Evolutionary conservation across 1,140 invertebrate species (phyloP).

Genomic region (Orchestia grillus): DNA sequence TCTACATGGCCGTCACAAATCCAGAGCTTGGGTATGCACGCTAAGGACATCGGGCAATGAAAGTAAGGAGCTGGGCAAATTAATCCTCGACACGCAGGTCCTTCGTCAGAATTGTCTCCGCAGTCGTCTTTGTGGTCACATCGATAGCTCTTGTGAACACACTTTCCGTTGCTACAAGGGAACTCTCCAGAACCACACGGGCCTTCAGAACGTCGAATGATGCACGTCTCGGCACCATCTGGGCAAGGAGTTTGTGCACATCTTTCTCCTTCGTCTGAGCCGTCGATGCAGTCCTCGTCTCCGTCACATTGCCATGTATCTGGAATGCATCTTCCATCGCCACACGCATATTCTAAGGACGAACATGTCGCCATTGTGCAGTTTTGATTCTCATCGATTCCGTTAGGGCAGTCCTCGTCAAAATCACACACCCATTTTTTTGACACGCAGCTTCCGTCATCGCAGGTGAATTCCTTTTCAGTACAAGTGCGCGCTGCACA

Average conservation of each 20-base stretch:
- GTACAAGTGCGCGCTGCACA: background rate
- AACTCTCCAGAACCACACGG: background rate
- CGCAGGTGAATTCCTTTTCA: background rate
- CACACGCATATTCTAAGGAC: background rate
- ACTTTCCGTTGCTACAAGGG: slow-evolving; percentile 15
- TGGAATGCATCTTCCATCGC: slow-evolving; percentile 74
- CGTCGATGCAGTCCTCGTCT: slow-evolving; percentile 89
- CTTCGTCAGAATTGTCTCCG: background rate
- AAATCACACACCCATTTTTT: background rate
- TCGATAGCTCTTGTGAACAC: background rate
- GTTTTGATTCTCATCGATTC: background rate
- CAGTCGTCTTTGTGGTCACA: background rate
- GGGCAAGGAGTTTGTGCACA: slow-evolving; percentile 67
- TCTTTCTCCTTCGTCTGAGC: slow-evolving; percentile 79
- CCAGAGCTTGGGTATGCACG: background rate
- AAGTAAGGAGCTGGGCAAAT: background rate
- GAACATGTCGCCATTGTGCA: background rate
- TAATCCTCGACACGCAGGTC: background rate
- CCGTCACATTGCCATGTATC: slow-evolving; percentile 93
- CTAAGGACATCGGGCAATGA: background rate
- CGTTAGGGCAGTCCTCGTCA: background rate
- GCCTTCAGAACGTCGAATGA: background rate
- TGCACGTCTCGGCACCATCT: slow-evolving; percentile 42
- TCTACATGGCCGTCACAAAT: background rate
- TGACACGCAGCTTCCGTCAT: background rate